Base-by-base conservation (phyloP, 2,113 vertebrate species). In the cat (Felis catus) region DNA sequence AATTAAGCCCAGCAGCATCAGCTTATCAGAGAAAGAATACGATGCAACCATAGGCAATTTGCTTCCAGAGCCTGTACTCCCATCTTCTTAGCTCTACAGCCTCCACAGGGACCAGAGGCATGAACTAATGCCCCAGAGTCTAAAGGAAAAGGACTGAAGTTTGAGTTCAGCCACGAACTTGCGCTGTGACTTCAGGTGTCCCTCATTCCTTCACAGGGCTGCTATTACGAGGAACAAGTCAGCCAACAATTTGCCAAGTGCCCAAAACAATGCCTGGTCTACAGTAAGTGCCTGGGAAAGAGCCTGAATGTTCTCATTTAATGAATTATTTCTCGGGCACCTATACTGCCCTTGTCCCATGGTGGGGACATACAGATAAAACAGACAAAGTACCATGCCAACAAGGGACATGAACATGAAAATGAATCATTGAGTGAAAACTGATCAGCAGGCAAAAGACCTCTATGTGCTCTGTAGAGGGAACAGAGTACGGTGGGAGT, bases 301-400 rank as follows among this genome's bases (percentile, higher is more conserved):
- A 76, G 33, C 65, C 53, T 82, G 73, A 81, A 90, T 87, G 63
- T 76, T 65, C 39, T 87, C 33, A 58, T 13, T 92, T 36, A 81
- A 48, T 36, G 36, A 79, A 73, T 70, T 66, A 39, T 83, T 89
- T 93, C 61, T 81, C 23, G 23, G 76, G 51, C 21, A 76, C 83
- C 70, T 88, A 74, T 45, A 71, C 48, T 27, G 31, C 3, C 70
- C 76, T 31, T 45, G 55, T 94, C 36, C 51, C 0, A 0, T n/a
- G 73, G 36, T 90, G 33, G 83, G 51, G 27, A 97, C 76, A 31
- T 1, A 16, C 84, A 97, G 86, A 84, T 92, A 91, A 96, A 68
- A 92, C 0, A 94, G 92, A 96, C 68, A 83, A 4, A 79, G 14
- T 76, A 84, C 68, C n/a, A 63, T 13, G 5, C n/a, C 90, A 80